Conservation (phyloP, 2,113 vertebrate genomes). For the Herpailurus yagouaroundi region DNA sequence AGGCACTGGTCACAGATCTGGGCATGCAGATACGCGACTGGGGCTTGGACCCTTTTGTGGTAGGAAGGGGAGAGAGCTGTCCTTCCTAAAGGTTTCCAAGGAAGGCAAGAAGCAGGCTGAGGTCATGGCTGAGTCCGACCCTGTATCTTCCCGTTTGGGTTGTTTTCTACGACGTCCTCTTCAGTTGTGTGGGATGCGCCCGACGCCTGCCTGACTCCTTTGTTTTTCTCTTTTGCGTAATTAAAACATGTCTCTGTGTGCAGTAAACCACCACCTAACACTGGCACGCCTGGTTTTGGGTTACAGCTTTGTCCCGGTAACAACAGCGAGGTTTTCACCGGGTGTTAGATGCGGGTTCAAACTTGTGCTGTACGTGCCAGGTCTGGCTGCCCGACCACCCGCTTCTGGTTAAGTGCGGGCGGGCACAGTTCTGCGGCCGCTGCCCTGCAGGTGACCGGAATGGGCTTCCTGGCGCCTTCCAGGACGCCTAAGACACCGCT, state of each 20-base stretch:
- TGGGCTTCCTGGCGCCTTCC: not conserved
- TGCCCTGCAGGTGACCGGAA: slow-evolving; percentile 43
- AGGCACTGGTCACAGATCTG: not conserved
- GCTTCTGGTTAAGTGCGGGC: slow-evolving; percentile 30
- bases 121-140: not conserved
- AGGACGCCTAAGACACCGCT: not conserved
- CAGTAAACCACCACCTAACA: slow-evolving; percentile 18
- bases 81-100: not conserved
- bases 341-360: slow-evolving; percentile 18
- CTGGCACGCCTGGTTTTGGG: slow-evolving; percentile 37
- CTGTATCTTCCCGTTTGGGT: not conserved
- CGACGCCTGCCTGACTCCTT: not conserved
- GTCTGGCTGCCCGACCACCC: not conserved
- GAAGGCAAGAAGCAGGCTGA: not conserved
- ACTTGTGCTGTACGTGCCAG: not conserved
- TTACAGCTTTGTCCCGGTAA: slow-evolving; percentile 43
- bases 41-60: not conserved
- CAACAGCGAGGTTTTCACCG: not conserved
- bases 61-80: not conserved
- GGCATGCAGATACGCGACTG: not conserved
- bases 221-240: slow-evolving; percentile 54
- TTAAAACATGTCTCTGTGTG: slow-evolving; percentile 54
- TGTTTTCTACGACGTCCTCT: not conserved
- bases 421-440: not conserved
- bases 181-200: not conserved